Evolutionary conservation across 2,888 invertebrate species (phyloP).

Genomic region (Nipponacmea schrenckii): DNA sequence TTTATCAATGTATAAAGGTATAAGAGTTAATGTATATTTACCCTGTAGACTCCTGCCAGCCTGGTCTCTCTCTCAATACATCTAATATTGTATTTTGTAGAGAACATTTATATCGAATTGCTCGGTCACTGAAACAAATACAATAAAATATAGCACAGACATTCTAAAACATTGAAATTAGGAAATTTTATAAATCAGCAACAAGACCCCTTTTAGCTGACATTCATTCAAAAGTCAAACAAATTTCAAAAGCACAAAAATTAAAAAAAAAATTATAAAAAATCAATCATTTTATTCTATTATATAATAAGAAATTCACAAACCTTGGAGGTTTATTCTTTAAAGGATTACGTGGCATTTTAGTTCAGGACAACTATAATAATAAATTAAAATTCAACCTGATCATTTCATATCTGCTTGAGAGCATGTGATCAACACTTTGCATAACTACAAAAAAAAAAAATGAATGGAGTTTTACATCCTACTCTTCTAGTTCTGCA

Average conservation of each 20-base stretch:
- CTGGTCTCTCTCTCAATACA: constrained; percentile 62
- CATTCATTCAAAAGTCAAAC: neutral
- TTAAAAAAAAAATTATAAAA: neutral
- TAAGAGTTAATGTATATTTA: constrained; percentile 31
- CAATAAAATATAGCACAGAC: neutral
- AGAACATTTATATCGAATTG: constrained; percentile 65
- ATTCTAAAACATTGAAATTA: too few species aligned
- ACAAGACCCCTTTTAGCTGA: neutral
- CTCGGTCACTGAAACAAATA: constrained; percentile 44
- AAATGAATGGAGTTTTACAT: too few species aligned
- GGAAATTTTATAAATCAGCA: neutral
- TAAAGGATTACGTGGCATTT: neutral
- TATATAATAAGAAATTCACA: neutral
- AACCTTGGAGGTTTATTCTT: neutral
- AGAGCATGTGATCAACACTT: too few species aligned
- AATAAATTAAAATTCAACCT: too few species aligned
- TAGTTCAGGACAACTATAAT: neutral
- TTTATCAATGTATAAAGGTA: too few species aligned
- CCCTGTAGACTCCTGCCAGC: constrained; percentile 67
- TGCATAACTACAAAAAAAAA: too few species aligned
- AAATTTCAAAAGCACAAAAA: too few species aligned
- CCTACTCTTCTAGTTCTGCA: too few species aligned
- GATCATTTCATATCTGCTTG: too few species aligned
- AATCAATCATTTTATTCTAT: neutral
- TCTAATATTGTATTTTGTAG: constrained; percentile 67